phyloP scores from a whole-genome alignment of 2,113 vertebrate genomes.

The Anhinga anhinga region DNA sequence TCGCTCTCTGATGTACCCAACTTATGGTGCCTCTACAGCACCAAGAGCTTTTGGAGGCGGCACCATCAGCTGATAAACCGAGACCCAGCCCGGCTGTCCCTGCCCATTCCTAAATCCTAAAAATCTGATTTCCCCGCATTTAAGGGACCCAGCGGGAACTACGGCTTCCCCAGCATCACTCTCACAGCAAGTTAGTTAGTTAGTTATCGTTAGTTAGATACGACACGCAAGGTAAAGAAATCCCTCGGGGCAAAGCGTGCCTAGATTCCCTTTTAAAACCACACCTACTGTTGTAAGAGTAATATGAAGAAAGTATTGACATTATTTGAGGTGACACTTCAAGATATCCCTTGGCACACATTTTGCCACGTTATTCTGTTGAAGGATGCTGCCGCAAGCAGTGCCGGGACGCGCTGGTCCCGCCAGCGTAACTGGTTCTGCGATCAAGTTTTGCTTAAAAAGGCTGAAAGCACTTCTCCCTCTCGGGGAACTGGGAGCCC shows the following conservation, averaged over 20 bases:
- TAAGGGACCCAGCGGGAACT: neutral
- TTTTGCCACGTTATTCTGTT: neutral
- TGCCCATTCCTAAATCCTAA: neutral
- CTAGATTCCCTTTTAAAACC: neutral
- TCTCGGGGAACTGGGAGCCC: neutral
- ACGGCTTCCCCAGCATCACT: fast-evolving
- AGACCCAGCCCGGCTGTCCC: neutral
- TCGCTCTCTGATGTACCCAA: fast-evolving
- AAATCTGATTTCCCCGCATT: fast-evolving
- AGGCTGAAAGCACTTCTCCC: neutral
- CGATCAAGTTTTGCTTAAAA: neutral
- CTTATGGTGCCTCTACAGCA: fast-evolving
- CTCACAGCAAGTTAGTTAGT: too few relatives aligned
- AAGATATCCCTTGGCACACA: fast-evolving
- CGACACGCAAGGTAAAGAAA: neutral
- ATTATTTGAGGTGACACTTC: neutral
- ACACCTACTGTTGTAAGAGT: neutral
- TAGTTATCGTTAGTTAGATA: too few relatives aligned
- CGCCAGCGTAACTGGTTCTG: neutral
- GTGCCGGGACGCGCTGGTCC: fast-evolving
- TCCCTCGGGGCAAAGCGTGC: neutral
- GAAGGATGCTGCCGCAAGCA: neutral
- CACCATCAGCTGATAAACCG: neutral
- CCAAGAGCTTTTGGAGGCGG: neutral
- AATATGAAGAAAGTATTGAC: neutral